Percentiles rank a stretch among this genome's conserved stretches.
Evolutionary conservation across 2,113 vertebrate species (phyloP).

Genomic region (Mobula birostris): DNA sequence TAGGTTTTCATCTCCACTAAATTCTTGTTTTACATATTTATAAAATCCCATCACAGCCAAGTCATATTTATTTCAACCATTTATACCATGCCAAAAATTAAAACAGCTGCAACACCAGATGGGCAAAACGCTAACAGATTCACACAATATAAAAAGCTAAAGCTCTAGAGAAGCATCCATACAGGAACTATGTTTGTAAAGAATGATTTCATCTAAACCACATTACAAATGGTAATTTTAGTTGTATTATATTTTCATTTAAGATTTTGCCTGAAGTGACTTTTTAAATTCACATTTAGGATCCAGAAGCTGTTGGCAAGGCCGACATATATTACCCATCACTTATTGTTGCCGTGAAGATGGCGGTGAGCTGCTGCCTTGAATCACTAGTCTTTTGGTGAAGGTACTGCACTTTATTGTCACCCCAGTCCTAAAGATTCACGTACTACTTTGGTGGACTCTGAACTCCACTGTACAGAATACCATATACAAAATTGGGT

Average conservation of each 20-base stretch:
- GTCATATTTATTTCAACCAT: slow-evolving; percentile 33
- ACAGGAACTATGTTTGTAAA: not conserved
- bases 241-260: not conserved
- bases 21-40: slow-evolving; percentile 38
- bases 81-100: slow-evolving; percentile 37
- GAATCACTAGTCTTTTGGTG: no score
- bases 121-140: slow-evolving; percentile 30
- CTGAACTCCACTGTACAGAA: no score
- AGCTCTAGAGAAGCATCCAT: not conserved
- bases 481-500: no score
- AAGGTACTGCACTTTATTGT: no score
- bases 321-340: not conserved
- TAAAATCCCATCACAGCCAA: slow-evolving; percentile 37
- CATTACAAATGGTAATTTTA: slow-evolving; percentile 4
- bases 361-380: no score
- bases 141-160: not conserved
- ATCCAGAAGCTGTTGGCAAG: no score
- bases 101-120: slow-evolving; percentile 38
- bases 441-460: no score
- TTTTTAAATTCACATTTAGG: no score
- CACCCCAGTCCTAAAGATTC: no score
- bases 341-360: no score
- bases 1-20: slow-evolving; percentile 38
- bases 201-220: not conserved
- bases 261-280: not conserved